Conservation (phyloP, 1,140 invertebrate genomes). For the honey bee (Apis mellifera) region DNA sequence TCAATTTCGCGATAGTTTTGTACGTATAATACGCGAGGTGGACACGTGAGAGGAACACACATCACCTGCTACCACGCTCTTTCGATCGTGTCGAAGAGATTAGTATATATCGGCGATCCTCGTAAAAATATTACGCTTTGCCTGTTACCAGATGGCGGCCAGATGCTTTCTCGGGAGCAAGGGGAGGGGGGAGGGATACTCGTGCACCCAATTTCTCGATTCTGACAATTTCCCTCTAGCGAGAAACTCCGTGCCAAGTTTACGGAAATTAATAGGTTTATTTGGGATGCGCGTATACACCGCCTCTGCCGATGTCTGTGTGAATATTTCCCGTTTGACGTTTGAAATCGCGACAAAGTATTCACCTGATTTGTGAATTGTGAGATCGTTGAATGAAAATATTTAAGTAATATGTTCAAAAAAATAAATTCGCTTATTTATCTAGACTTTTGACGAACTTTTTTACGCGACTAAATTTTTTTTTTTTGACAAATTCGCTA, state of each 20-base stretch:
- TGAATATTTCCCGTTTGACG: constrained; percentile 34
- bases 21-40: background rate
- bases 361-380: background rate
- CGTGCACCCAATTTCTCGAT: constrained; percentile 39
- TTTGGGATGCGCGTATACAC: background rate
- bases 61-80: constrained; percentile 43
- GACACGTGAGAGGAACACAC: background rate
- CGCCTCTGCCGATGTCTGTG: background rate
- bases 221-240: constrained; percentile 27
- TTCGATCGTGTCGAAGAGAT: constrained; percentile 16
- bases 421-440: too few species aligned
- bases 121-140: constrained; percentile 57
- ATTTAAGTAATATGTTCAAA: background rate
- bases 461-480: too few species aligned
- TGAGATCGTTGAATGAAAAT: background rate
- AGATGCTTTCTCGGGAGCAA: constrained; percentile 36
- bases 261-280: constrained; percentile 57
- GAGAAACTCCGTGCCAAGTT: constrained; percentile 35
- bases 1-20: background rate
- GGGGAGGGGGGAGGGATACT: background rate
- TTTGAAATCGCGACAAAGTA: background rate
- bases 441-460: too few species aligned
- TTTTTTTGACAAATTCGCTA: too few species aligned
- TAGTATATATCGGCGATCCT: constrained; percentile 39
- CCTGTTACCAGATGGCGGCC: constrained; percentile 48